Conservation (phyloP, 2,888 invertebrate species). For the Dicranocentrus wangi region DNA sequence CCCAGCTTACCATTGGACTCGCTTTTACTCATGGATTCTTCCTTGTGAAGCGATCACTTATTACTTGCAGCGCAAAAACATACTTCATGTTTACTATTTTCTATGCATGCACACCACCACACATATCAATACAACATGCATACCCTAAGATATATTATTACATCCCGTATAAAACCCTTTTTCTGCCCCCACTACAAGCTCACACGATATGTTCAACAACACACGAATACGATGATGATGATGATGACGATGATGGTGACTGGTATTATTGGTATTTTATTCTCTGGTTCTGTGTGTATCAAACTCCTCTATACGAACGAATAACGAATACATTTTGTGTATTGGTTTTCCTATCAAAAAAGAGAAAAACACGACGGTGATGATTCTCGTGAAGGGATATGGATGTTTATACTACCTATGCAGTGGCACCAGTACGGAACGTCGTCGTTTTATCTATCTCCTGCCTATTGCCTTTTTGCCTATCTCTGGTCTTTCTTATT, state of each 20-base stretch:
- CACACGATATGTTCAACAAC: too few relatives aligned
- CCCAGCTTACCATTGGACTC: neutral
- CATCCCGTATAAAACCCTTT: neutral
- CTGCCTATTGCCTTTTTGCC: neutral
- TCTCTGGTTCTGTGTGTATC: neutral
- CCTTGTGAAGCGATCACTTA: neutral
- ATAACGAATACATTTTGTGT: neutral
- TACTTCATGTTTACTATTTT: neutral
- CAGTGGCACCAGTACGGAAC: constrained; percentile 47
- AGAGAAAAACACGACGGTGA: neutral
- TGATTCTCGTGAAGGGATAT: neutral
- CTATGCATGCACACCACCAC: neutral
- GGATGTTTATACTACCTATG: neutral
- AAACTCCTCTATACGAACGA: neutral
- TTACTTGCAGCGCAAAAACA: neutral
- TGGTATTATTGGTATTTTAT: constrained; percentile 27
- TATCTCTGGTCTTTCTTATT: neutral
- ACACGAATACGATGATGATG: constrained; percentile 11
- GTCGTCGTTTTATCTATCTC: constrained; percentile 31
- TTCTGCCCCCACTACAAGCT: neutral
- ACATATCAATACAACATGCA: neutral
- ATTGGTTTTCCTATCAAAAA: neutral
- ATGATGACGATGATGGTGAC: constrained; percentile 11
- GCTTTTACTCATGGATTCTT: neutral
- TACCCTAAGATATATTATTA: neutral